phyloP scores from a whole-genome alignment of 2,113 vertebrate species.

The Actenoides hombroni region DNA sequence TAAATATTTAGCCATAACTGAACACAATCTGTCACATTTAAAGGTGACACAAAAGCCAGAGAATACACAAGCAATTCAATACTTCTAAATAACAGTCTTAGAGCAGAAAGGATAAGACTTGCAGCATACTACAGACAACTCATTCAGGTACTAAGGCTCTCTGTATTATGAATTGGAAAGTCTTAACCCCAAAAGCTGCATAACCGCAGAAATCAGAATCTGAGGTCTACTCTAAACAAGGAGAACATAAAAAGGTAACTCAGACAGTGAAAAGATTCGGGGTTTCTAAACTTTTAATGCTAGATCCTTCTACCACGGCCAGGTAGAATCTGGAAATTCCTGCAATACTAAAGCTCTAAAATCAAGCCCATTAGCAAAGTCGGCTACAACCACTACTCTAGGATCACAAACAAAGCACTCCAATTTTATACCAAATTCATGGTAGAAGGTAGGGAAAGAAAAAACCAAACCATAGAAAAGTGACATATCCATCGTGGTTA shows the following conservation, averaged over 20 bases:
- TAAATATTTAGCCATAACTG: neutral
- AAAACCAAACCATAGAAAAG: neutral
- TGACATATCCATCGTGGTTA: neutral
- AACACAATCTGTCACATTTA: neutral
- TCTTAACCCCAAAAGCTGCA: neutral
- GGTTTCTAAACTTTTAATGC: neutral
- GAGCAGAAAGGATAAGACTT: neutral
- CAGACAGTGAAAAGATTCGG: neutral
- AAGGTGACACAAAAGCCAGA: neutral
- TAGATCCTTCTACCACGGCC: neutral
- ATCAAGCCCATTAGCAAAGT: neutral
- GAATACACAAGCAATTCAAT: neutral
- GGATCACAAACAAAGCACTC: neutral
- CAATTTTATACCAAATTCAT: neutral
- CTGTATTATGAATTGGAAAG: neutral
- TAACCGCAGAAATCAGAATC: neutral
- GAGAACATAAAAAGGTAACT: neutral
- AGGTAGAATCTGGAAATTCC: neutral
- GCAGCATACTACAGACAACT: neutral
- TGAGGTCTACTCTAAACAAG: neutral
- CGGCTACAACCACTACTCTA: neutral
- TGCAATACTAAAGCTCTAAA: neutral
- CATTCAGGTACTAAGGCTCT: neutral
- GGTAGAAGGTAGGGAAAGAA: neutral
- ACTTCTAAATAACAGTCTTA: neutral